A percentile compares a stretch with the other conserved stretches of the same genome.
Conservation (phyloP, 2,113 vertebrate species). For the Elgaria multicarinata region DNA sequence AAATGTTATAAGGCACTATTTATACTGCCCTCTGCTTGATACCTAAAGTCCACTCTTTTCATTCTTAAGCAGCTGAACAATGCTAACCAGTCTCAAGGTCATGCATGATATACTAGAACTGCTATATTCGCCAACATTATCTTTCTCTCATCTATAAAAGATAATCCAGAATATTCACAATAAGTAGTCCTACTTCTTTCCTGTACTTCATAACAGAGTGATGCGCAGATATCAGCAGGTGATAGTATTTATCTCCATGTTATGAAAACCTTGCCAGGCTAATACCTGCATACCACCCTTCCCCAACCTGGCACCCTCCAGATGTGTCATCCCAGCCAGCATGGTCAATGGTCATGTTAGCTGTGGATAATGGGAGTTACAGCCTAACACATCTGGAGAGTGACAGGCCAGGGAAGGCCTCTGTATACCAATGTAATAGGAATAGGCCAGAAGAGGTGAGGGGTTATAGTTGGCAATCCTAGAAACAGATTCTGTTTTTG, state of each 20-base stretch:
- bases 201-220: not conserved
- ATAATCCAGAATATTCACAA: not conserved
- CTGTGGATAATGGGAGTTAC: no score
- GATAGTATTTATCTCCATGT: not conserved
- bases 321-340: no score
- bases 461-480: not conserved
- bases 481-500: not conserved
- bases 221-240: not conserved
- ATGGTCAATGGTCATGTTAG: no score
- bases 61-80: not conserved
- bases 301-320: no score
- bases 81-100: not conserved
- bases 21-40: not conserved
- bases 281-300: not conserved
- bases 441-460: not conserved
- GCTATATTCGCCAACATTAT: not conserved
- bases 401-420: no score
- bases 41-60: not conserved
- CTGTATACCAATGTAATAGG: no score
- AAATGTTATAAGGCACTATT: not conserved
- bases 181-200: not conserved
- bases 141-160: not conserved
- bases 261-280: not conserved
- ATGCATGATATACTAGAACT: not conserved
- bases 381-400: no score